phyloP scores from a whole-genome alignment of 30 jellyfish, hydroid and myxozoan species.

The Turritopsis rubra region DNA sequence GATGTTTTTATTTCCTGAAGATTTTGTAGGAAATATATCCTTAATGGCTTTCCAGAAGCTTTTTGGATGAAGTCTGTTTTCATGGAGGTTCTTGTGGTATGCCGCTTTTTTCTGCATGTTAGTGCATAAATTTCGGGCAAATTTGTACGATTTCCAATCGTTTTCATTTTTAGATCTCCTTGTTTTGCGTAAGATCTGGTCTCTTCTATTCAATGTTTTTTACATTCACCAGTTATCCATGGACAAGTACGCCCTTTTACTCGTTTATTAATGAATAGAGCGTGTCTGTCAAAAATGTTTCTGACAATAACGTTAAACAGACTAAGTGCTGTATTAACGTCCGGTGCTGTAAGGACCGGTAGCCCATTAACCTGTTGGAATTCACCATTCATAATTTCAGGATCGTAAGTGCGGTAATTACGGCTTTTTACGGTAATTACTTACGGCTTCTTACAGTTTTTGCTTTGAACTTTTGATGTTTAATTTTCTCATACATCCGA shows the following conservation, averaged over 20 bases:
- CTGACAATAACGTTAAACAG: neutral
- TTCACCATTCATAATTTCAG: neutral
- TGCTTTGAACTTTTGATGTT: too few relatives aligned
- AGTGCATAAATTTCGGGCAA: neutral
- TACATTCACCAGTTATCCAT: neutral
- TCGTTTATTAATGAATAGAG: neutral
- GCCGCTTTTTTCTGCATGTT: neutral
- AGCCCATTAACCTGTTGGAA: neutral
- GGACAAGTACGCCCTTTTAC: neutral
- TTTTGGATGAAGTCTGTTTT: neutral
- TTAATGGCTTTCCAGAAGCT: neutral
- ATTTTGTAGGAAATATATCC: neutral
- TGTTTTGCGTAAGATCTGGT: neutral
- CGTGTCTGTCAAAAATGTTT: neutral
- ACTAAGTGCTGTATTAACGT: neutral
- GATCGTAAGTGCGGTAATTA: neutral
- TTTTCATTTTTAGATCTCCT: neutral
- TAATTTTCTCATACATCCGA: neutral
- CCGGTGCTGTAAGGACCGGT: conserved; percentile 1
- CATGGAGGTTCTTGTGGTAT: neutral
- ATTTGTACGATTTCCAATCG: neutral
- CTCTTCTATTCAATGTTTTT: neutral
- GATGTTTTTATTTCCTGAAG: neutral
- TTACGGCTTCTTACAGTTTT: neutral
- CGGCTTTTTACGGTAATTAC: neutral